Conservation (phyloP, 2,797 vertebrate genomes). For the Manis crassicaudata region DNA sequence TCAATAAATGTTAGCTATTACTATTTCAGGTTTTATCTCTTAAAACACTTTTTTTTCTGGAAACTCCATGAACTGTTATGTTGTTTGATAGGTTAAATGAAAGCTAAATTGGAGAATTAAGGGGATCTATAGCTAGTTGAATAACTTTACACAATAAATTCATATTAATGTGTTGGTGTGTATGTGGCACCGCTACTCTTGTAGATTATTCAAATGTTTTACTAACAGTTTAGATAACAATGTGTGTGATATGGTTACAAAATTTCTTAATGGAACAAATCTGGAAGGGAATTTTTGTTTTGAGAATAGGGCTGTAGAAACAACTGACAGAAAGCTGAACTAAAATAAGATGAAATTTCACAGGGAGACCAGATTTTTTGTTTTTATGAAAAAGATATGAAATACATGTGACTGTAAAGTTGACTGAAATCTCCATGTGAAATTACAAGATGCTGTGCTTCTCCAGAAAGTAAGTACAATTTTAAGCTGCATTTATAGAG, state of each 20-base stretch:
- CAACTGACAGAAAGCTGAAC: background rate
- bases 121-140: background rate
- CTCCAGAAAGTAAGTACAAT: background rate
- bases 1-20: background rate
- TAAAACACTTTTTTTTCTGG: background rate
- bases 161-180: background rate
- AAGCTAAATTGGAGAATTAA: slow-evolving; percentile 20
- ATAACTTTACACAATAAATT: background rate
- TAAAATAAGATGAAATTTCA: background rate
- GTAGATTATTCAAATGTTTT: background rate
- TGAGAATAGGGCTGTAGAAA: background rate
- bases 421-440: background rate
- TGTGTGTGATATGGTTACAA: background rate
- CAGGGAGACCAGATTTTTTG: background rate
- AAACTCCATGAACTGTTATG: background rate
- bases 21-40: background rate
- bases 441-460: background rate
- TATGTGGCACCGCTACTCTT: background rate
- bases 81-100: background rate
- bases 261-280: background rate
- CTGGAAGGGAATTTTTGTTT: background rate
- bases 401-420: background rate
- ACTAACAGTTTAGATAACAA: background rate
- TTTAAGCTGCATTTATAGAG: background rate
- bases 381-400: background rate